phyloP scores from a whole-genome alignment of 2,888 invertebrate genomes.

The Noctuana brunneofusca region DNA sequence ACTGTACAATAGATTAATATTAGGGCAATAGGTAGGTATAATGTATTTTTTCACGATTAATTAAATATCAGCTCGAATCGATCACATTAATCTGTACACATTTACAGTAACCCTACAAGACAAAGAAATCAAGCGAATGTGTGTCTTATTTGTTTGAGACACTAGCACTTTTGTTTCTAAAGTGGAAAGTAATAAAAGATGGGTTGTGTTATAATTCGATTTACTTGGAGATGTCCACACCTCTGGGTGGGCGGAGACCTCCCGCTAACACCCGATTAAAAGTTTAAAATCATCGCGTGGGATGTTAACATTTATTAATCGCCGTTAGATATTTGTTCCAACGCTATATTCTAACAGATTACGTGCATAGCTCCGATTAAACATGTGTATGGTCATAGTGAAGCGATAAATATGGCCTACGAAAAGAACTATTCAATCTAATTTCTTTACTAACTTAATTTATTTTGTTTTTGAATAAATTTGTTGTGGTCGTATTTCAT shows the following conservation, averaged over 20 bases:
- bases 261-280: constrained; percentile 72
- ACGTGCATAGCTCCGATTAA: constrained; percentile 59
- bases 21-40: not conserved
- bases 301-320: constrained; percentile 72
- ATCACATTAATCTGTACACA: constrained; percentile 8
- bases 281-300: constrained; percentile 68
- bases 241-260: constrained; percentile 77
- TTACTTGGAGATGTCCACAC: constrained; percentile 72
- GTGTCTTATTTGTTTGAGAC: constrained; percentile 8
- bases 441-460: not conserved
- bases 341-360: constrained; percentile 64
- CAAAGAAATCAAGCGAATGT: not conserved
- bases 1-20: not conserved
- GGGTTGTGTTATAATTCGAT: constrained; percentile 68
- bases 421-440: not conserved
- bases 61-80: constrained; percentile 15
- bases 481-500: not conserved
- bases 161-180: constrained; percentile 37
- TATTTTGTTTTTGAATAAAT: not conserved
- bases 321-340: constrained; percentile 67
- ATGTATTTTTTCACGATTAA: constrained; percentile 11
- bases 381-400: constrained; percentile 47
- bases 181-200: constrained; percentile 14
- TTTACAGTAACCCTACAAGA: not conserved
- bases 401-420: constrained; percentile 20